Base-by-base conservation (phyloP, 2,888 invertebrate genomes). In the Epirrhoe tristata region DNA sequence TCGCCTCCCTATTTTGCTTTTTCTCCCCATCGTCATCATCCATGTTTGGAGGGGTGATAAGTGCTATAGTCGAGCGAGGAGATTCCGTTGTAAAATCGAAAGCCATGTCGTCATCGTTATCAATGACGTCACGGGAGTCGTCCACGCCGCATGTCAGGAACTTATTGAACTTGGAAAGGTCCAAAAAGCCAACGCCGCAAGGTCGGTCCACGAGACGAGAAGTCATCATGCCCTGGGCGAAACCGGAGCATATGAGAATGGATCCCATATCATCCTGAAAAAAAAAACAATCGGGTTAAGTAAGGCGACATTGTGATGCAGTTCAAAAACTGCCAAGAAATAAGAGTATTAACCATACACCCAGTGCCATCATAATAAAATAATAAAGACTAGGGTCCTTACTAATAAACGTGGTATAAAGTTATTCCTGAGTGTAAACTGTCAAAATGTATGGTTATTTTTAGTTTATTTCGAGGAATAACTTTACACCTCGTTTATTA, bases 131-230 rank as follows among this genome's bases (percentile, higher is more conserved):
- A 50, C 90, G 85, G 0, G 92, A 85, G 66, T 90, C 91, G 54
- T 92, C 92, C 6, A 92, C 90, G 1, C 87, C 91, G 64, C 92
- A 93, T 0, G 84, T 89, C n/a, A 93, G 66, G 75, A 91, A 93
- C 75, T 91, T 92, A 54, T 72, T 74, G 68, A 84, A 88, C 14
- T 74, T 70, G 16, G 76, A 71, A 24, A 92, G 70, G 72, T 93
- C 89, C 5, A 91, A 52, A 74, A 87, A 92, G 1, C 92, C 92
- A 0, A 88, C 80, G 6, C 92, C 91, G 70, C 92, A 91, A 0
- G 92, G 91, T 1, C 92, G 84, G 72, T 93, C 91, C 36, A 91
- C 81, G 24, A 91, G 74, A 1, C 86, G 85, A 6, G 91, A 89
- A 3, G 82, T 82, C 92, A 91, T 91, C 75, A 93, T 86, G 16